Base-by-base conservation (phyloP, 2,888 invertebrate species). In the Augochlorella aurata region DNA sequence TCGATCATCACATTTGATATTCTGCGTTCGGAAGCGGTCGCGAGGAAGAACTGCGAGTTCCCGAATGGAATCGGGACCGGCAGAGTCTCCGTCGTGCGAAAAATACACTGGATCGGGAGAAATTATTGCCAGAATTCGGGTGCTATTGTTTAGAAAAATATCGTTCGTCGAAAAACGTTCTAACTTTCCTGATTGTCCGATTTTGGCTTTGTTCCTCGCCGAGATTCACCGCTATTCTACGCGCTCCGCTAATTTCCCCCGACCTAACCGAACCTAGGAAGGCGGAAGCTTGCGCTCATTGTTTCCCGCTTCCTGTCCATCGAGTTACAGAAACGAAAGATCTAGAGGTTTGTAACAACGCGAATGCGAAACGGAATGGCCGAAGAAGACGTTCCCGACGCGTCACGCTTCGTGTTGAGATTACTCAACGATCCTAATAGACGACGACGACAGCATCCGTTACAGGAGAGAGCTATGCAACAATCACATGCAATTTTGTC, bases 161-260 rank as follows among this genome's bases (percentile, higher is more conserved):
- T 82, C 58, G 54, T 21, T 54, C 67, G 29, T 79, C 74, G 65
- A 74, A 67, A 77, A 67, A 71, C 67, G 18, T 81, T 68, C 63
- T 63, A 65, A 29, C 65, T 63, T 58, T 79, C 77, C 79, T 84
- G 84, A 84, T 84, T 84, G 84, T 84, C 84, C 82, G 67, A 66
- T 82, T 82, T 79, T 61, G 61, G 61, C 61, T 61, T 29, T 77
- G 16, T 9, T 8, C 16, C 18, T 63, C 18, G 16, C 18, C 38
- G 16, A 38, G 9, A 18, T 70, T 49, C n/a, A 24, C 63, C 54
- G 21, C 38, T 49, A 29, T 68, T 67, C 68, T 58, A 18, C 18
- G 14, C 45, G 14, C 44, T 38, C 21, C 7, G 47, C 47, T 66
- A 52, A n/a, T n/a, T 21, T 44, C 61, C 24, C n/a, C 44, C 44